Conservation (phyloP, 2,113 vertebrate genomes). For the Tragelaphus imberbis region DNA sequence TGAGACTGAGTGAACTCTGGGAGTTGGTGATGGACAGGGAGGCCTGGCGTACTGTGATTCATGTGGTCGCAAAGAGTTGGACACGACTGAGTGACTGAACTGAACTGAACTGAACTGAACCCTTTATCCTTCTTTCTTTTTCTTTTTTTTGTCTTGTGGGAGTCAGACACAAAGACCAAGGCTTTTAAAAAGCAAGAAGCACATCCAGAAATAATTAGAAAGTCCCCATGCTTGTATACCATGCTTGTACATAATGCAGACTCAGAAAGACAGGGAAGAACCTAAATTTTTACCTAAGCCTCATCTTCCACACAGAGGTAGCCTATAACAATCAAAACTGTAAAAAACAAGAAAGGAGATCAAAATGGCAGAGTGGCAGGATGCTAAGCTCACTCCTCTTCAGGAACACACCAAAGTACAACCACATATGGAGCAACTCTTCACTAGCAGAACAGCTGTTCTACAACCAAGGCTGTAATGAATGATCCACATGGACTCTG, state of each 20-base stretch:
- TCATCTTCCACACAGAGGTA: not conserved
- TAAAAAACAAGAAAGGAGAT: not conserved
- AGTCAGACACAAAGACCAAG: not conserved
- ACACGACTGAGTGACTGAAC: too few relatives aligned
- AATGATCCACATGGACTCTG: not conserved
- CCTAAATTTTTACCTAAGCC: not conserved
- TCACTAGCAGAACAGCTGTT: not conserved
- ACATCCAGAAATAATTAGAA: not conserved
- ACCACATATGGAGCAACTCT: not conserved
- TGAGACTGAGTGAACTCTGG: too few relatives aligned
- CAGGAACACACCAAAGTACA: not conserved
- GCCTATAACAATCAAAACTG: not conserved
- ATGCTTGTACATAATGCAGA: not conserved
- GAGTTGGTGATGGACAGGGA: too few relatives aligned
- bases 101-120: too few relatives aligned
- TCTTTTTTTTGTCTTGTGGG: not conserved
- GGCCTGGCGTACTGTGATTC: too few relatives aligned
- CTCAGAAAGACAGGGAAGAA: not conserved
- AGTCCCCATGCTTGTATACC: not conserved
- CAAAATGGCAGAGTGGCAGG: not conserved
- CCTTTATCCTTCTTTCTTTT: not conserved
- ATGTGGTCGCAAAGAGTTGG: too few relatives aligned
- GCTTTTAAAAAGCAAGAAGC: not conserved
- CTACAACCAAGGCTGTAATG: not conserved
- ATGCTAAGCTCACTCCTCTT: not conserved